Evolutionary conservation across 1,140 invertebrate genomes (phyloP), one percentile per base, ranked within the genome.

Genomic region (Saccostrea glomerata): DNA sequence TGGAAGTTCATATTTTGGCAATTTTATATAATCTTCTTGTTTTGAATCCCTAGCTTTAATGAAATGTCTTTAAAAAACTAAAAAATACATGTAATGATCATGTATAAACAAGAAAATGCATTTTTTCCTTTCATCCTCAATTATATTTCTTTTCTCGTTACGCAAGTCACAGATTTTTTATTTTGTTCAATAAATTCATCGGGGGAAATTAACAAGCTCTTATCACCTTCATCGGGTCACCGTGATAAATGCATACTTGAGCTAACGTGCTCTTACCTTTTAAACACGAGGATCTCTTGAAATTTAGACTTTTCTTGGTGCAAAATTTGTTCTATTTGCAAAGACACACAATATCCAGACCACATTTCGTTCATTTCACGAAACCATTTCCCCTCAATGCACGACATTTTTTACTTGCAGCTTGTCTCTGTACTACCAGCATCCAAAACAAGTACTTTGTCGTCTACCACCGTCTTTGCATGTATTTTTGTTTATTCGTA

Each of bases 271-370:
- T 23, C 96, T 96, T 95, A 98, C 97, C 98, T 98, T 95, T 99
- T 96, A 85, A 99, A 96, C 15, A 99, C 96, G 77, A 98, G 93
- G 84, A 99, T 97, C 92, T 99, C 97, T 96, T 99, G 98, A 95
- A 96, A 99, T 73, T 97, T 94, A 0, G 98, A 98, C 92, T 97
- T 97, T 94, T 97, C 97, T 7, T 96, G 94, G 93, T 98, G 97
- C 3, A 99, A 95, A 12, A 99, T 95, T 92, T 98, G 95, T 85
- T 98, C 97, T 0, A 99, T 97, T 96, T 99, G 96, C 63, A 99
- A 95, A 0, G 98, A 98, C 91, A 99, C 96, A 17, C 97, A 96
- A 91, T 98, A 97, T 0, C 98, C 98, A 0, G 98, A 97, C 98
- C 98, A 99, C 89, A 66, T 70, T 1, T 90, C 96, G 25, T 97